These are phyloP conservation scores for Pammene fasciana DNA, from an alignment of 2,888 invertebrate genomes.

Conservation along the genomic window DNA sequence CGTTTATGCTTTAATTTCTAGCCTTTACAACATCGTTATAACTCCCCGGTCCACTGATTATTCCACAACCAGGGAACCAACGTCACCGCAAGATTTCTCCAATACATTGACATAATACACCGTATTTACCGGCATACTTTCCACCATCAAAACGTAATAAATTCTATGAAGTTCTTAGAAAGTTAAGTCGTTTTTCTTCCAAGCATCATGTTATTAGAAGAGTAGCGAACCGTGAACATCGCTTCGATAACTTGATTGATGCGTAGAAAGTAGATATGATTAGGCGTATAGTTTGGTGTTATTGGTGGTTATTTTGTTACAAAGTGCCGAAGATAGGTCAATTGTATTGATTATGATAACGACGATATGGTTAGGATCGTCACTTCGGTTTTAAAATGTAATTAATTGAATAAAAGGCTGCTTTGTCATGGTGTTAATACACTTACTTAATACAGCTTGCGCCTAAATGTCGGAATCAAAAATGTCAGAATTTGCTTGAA, in stretches of 20 bases:
- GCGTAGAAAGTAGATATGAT: slow-evolving; percentile 72
- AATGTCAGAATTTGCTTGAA: too few relatives aligned
- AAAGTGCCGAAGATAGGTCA: slow-evolving; percentile 12
- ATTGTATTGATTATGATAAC: not conserved
- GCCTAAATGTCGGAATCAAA: too few relatives aligned
- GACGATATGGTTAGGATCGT: not conserved
- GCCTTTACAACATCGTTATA: not conserved
- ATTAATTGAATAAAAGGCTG: too few relatives aligned
- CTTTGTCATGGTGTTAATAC: too few relatives aligned
- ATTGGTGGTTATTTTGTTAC: slow-evolving; percentile 28
- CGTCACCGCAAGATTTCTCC: slow-evolving; percentile 53
- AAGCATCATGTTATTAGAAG: slow-evolving; percentile 58
- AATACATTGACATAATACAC: slow-evolving; percentile 57
- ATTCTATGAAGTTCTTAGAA: not conserved
- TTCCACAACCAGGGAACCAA: slow-evolving; percentile 24
- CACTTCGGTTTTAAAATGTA: not conserved
- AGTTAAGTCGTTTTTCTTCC: not conserved
- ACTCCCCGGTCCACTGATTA: not conserved
- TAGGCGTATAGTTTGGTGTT: slow-evolving; percentile 50
- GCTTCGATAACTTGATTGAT: slow-evolving; percentile 69
- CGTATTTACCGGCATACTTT: slow-evolving; percentile 18
- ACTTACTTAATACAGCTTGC: too few relatives aligned
- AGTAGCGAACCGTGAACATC: slow-evolving; percentile 70
- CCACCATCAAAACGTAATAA: not conserved
- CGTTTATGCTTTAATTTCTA: not conserved